These are phyloP conservation scores for Cherax quadricarinatus DNA, from an alignment of 1,140 invertebrate genomes.

Conservation along the genomic window DNA sequence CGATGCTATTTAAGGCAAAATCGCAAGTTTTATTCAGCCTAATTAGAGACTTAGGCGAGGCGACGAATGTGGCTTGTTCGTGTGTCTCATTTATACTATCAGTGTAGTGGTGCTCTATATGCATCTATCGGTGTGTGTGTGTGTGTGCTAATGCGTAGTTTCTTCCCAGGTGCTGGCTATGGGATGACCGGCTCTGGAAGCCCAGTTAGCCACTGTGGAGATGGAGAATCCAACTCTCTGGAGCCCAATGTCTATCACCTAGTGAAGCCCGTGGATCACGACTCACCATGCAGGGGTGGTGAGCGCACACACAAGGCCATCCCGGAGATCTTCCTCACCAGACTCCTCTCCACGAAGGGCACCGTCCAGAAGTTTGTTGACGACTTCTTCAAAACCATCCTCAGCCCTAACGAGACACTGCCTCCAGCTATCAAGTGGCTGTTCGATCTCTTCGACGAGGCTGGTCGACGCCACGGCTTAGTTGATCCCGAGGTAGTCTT, in stretches of 20 bases:
- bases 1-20: too few relatives aligned
- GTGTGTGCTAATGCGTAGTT: too few relatives aligned
- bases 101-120: too few relatives aligned
- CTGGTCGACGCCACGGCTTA: constrained; percentile 82
- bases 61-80: too few relatives aligned
- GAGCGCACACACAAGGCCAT: constrained; percentile 87
- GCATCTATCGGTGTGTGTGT: too few relatives aligned
- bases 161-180: constrained; percentile 45
- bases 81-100: too few relatives aligned
- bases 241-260: constrained; percentile 85
- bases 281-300: constrained; percentile 81
- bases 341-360: constrained; percentile 95
- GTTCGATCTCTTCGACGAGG: constrained; percentile 96
- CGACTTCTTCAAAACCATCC: constrained; percentile 93
- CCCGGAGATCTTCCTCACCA: constrained; percentile 95
- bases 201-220: constrained; percentile 66
- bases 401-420: constrained; percentile 91
- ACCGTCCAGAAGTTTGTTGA: constrained; percentile 98
- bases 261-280: constrained; percentile 80
- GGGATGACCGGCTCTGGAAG: constrained; percentile 66
- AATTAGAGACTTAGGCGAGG: too few relatives aligned
- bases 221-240: neutral
- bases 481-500: constrained; percentile 90
- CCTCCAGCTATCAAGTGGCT: constrained; percentile 94
- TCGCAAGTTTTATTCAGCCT: too few relatives aligned